Percentiles rank a stretch among this genome's conserved stretches.
These are phyloP conservation scores for Melieria picta DNA, from an alignment of 2,888 invertebrate genomes.

Conservation along the genomic window DNA sequence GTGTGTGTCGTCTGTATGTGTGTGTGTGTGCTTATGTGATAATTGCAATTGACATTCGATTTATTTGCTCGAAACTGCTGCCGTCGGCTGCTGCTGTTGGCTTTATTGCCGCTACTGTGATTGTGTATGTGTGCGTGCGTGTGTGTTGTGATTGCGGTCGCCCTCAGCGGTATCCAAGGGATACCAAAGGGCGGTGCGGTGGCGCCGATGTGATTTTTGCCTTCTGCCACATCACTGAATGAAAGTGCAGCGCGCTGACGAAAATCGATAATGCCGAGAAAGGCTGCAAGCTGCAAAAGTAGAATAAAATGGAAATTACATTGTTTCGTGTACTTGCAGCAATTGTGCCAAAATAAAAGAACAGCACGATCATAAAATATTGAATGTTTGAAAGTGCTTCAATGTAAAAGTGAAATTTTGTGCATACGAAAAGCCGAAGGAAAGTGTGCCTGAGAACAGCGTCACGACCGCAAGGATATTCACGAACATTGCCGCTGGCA, in stretches of 20 bases:
- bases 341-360: neutral
- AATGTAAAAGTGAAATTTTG: conserved; percentile 22
- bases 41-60: conserved; percentile 25
- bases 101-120: neutral
- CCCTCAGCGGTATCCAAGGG: conserved; percentile 22
- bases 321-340: conserved; percentile 3
- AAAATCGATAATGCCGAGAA: conserved; percentile 18
- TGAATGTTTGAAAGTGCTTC: neutral
- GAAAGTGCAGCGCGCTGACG: neutral
- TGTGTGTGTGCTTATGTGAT: neutral
- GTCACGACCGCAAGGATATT: neutral
- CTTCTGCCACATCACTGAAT: neutral
- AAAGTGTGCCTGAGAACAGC: neutral
- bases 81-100: neutral
- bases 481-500: too few species aligned
- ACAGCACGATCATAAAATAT: neutral
- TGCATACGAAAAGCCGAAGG: neutral
- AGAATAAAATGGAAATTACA: neutral
- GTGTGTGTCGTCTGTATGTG: neutral
- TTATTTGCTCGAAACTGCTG: neutral
- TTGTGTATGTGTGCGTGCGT: conserved; percentile 1
- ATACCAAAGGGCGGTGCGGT: conserved; percentile 1
- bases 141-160: neutral
- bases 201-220: conserved; percentile 6
- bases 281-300: neutral